These are phyloP conservation scores for Pocillopora damicornis DNA, from an alignment of 64 coral and sea anemone species.

Conservation along the genomic window DNA sequence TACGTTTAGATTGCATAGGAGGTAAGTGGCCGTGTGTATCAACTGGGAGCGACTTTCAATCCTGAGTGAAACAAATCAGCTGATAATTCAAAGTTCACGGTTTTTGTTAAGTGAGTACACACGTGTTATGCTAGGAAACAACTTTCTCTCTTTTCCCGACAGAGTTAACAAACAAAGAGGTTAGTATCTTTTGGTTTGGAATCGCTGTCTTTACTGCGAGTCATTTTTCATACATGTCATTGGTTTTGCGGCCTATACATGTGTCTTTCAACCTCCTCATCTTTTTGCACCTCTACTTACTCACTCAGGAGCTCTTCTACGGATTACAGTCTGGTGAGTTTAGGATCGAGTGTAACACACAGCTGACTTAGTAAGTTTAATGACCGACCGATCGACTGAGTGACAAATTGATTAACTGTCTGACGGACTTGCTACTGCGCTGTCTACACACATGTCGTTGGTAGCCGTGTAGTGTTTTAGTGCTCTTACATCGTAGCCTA, in stretches of 20 bases:
- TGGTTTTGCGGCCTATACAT: background rate
- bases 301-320: slow-evolving; percentile 61
- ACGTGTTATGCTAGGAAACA: no score
- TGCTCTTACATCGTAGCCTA: no score
- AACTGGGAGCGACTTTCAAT: no score
- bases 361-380: no score
- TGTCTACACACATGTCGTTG: no score
- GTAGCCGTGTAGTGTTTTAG: no score
- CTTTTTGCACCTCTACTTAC: background rate
- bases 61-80: background rate
- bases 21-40: slow-evolving; percentile 39
- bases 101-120: background rate
- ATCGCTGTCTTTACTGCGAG: background rate
- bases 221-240: background rate
- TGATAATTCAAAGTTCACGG: background rate
- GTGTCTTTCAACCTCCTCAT: background rate
- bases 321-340: slow-evolving; percentile 63
- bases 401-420: no score
- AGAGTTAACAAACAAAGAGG: slow-evolving; percentile 94
- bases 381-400: no score
- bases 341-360: background rate
- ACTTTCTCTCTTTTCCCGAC: background rate
- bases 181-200: background rate
- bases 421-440: no score
- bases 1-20: slow-evolving; percentile 83